Base-by-base conservation (phyloP, 2,797 vertebrate genomes). In the Phoebastria nigripes region DNA sequence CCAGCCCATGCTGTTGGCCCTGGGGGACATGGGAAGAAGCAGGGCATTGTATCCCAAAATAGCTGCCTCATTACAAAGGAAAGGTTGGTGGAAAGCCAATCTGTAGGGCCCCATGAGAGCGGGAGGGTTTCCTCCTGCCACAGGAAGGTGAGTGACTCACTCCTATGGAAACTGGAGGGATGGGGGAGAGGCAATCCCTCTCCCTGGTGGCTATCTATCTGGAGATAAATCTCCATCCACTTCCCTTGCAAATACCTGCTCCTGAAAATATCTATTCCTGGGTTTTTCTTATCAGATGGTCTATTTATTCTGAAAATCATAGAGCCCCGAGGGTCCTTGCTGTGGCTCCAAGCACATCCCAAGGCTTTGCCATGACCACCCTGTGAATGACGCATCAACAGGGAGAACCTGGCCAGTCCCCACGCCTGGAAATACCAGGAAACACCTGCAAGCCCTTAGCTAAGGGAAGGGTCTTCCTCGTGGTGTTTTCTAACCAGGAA, bases 141-240 rank as follows among this genome's bases (percentile, higher is more conserved):
- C 93, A 95, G 96, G 96, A 96, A 96, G 72, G 85, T 13, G 79
- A 69, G 79, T 97, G 96, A 97, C 69, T 96, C 96, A 94, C 33
- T 74, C 7, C 76, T 37, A 25, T 82, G 91, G 37, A 71, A 94
- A 85, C 52, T 39, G 46, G 47, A 89, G 80, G 39, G 56, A 31
- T 1, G 0, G 26, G 24, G 28, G 35, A 77, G 44, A 47, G 84
- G 85, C 67, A 86, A 58, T 74, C 84, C 82, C 82, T 89, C 78
- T 92, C 82, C 87, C 96, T 65, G 55, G 83, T 69, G 90, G 51
- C 39, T 66, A 5, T 25, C 63, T 87, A 65, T 89, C 72, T 25
- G 56, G 3, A 77, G 47, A 62, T 37, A 74, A 77, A 93, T 89
- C 91, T 91, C 84, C 54, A n/a, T 80, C 87, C 35, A n/a, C 54